Percentiles rank a stretch among this genome's conserved stretches.
Conservation (phyloP, 2,113 vertebrate genomes). For the Brachypodius melanocephalos region DNA sequence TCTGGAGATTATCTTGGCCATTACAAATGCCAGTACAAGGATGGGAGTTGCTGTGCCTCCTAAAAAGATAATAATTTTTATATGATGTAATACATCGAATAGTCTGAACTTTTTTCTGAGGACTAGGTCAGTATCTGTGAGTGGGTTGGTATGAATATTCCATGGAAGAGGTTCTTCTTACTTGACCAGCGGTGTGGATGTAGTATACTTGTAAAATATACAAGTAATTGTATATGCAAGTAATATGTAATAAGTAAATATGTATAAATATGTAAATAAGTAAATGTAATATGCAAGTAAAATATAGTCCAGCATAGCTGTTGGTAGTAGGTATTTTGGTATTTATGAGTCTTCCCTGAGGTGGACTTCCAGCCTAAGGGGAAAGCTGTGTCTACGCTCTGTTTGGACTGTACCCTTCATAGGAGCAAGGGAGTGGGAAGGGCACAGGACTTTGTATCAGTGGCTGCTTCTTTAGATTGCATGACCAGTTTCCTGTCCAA, state of each 20-base stretch:
- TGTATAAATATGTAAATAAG: too few species aligned
- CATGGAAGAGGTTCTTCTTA: neutral
- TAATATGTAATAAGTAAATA: too few species aligned
- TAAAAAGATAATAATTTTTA: neutral
- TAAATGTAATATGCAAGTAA: too few species aligned
- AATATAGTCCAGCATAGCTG: neutral
- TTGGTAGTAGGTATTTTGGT: neutral
- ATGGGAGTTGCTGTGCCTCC: neutral
- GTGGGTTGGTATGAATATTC: neutral
- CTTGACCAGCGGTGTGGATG: neutral
- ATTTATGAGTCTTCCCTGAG: neutral
- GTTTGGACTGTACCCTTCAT: neutral
- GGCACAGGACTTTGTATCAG: neutral
- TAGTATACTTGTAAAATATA: too few species aligned
- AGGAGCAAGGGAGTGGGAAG: neutral
- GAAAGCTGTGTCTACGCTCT: neutral
- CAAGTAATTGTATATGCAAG: too few species aligned
- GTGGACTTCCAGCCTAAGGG: neutral
- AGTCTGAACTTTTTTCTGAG: neutral
- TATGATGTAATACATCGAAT: fast-evolving
- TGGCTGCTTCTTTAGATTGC: neutral
- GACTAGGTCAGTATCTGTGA: neutral
- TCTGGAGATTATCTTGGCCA: neutral
- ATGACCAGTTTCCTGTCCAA: neutral
- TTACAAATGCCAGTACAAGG: neutral